These are phyloP conservation scores for Eolophus roseicapilla DNA, from an alignment of 2,113 vertebrate genomes.

Conservation along the genomic window DNA sequence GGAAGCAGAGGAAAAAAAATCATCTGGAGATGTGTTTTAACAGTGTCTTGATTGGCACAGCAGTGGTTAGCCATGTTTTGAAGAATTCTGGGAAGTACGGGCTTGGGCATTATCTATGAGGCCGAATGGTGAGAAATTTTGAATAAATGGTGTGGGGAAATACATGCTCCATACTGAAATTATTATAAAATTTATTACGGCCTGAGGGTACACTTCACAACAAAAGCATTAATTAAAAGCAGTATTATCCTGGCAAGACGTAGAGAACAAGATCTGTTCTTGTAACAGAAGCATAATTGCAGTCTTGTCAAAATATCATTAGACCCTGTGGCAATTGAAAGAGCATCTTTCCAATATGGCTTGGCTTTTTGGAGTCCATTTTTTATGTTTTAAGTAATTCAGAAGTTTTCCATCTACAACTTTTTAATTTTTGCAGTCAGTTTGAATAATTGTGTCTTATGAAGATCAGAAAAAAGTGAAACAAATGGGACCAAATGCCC, in stretches of 20 bases:
- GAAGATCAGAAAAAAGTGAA: neutral
- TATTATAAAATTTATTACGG: slow-evolving; percentile 48
- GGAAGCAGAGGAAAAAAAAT: neutral
- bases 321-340: slow-evolving; percentile 3
- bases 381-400: neutral
- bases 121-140: slow-evolving; percentile 8
- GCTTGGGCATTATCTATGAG: neutral
- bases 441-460: neutral
- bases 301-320: slow-evolving; percentile 63
- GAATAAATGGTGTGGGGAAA: slow-evolving; percentile 24
- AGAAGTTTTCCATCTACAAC: neutral
- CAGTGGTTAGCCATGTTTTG: neutral
- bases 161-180: slow-evolving; percentile 30
- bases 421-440: neutral
- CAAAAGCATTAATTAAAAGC: slow-evolving; percentile 62
- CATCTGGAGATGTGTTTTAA: neutral
- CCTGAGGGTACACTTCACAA: slow-evolving; percentile 35
- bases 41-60: neutral
- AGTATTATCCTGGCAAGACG: slow-evolving; percentile 6
- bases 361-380: neutral
- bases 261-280: slow-evolving; percentile 50
- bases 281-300: slow-evolving; percentile 46
- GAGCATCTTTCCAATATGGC: neutral
- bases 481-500: neutral
- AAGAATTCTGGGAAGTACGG: neutral